Percentiles rank a stretch among this genome's conserved stretches.
Evolutionary conservation across 2,113 vertebrate genomes (phyloP).

Genomic region (Athene noctua): DNA sequence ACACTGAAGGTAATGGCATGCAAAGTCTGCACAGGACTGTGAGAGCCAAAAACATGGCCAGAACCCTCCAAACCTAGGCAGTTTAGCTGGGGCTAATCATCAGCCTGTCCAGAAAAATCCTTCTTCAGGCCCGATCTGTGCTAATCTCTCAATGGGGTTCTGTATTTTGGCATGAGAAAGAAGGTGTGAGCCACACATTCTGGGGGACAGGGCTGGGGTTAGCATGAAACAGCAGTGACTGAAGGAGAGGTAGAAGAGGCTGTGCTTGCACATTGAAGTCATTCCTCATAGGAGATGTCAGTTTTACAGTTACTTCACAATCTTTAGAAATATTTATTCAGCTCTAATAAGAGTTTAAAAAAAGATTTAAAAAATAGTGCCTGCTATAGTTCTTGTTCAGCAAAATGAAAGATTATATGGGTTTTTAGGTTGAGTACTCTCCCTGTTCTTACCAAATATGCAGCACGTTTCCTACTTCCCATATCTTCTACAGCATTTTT

Average conservation of each 20-base stretch:
- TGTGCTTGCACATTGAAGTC: neutral
- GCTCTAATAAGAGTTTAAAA: neutral
- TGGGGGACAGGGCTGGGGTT: neutral
- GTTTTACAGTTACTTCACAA: neutral
- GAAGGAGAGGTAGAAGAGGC: neutral
- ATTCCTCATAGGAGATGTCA: neutral
- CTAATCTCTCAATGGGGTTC: fast-evolving
- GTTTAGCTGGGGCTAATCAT: neutral
- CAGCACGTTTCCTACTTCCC: neutral
- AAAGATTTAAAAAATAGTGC: neutral
- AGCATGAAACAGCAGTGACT: fast-evolving
- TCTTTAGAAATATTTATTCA: neutral
- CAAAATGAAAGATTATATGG: neutral
- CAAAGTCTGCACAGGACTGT: neutral
- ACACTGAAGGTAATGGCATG: fast-evolving
- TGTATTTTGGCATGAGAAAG: neutral
- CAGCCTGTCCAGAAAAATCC: neutral
- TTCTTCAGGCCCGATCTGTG: neutral
- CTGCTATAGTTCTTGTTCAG: neutral
- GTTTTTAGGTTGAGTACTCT: neutral
- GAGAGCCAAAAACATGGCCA: neutral
- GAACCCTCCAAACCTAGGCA: neutral
- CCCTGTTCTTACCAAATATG: neutral
- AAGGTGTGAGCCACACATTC: no score
- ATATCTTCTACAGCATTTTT: neutral